Evolutionary conservation across 1,140 invertebrate species (phyloP).

Genomic region (Hypothenemus hampei): DNA sequence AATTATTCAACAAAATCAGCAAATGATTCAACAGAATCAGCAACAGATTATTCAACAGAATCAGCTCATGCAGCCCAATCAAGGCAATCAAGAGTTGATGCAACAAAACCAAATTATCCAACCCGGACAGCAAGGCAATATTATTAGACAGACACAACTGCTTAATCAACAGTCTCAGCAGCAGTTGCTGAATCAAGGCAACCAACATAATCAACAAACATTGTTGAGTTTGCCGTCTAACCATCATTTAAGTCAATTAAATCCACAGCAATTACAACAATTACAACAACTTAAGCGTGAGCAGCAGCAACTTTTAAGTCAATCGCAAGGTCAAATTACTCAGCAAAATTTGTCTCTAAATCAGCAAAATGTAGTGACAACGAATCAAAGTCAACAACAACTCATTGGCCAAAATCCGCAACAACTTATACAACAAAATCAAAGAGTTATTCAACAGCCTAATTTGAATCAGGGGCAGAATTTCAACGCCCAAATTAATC

Average conservation of each 20-base stretch:
- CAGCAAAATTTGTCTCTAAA: constrained; percentile 17
- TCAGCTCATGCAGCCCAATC: constrained; percentile 14
- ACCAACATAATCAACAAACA: constrained; percentile 7
- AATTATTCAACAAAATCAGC: constrained; percentile 25
- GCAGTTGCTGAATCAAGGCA: constrained; percentile 2
- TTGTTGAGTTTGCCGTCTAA: constrained; percentile 15
- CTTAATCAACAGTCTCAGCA: constrained; percentile 18
- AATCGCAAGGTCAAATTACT: constrained; percentile 15
- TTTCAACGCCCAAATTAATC: constrained; percentile 11
- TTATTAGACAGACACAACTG: constrained; percentile 8
- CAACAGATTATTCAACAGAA: constrained; percentile 21
- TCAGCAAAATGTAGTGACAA: constrained; percentile 9
- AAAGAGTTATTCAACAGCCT: neutral
- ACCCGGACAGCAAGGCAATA: constrained; percentile 30
- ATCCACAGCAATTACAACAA: constrained; percentile 22
- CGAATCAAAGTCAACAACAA: constrained; percentile 8
- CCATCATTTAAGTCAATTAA: constrained; percentile 24
- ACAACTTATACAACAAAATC: constrained; percentile 16
- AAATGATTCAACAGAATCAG: constrained; percentile 26
- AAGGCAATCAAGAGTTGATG: constrained; percentile 33
- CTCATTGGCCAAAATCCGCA: constrained; percentile 7
- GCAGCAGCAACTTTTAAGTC: constrained; percentile 21
- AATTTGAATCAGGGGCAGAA: constrained; percentile 3
- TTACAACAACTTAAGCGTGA: constrained; percentile 22
- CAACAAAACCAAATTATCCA: constrained; percentile 33